phyloP scores from a whole-genome alignment of 1,140 invertebrate genomes.

The Drosophila aff. region DNA sequence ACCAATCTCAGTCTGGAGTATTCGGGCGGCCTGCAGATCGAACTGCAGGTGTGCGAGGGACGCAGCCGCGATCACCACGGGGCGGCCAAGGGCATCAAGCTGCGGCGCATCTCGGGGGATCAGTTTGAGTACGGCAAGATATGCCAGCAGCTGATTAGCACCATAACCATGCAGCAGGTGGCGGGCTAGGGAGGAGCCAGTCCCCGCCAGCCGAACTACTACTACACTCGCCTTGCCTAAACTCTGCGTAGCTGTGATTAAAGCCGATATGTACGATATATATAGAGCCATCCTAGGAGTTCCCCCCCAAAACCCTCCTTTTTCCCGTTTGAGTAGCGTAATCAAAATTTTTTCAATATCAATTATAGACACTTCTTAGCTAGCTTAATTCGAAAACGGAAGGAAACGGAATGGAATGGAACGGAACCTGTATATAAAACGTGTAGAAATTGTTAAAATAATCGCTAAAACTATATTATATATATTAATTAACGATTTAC shows the following conservation, averaged over 20 bases:
- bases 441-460: constrained; percentile 28
- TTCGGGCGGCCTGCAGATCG: constrained; percentile 94
- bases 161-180: constrained; percentile 90
- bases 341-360: constrained; percentile 62
- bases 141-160: constrained; percentile 95
- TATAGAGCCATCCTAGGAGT: constrained; percentile 31
- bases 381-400: constrained; percentile 33
- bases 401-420: not conserved
- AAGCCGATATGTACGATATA: constrained; percentile 65
- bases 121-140: constrained; percentile 95
- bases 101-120: constrained; percentile 96
- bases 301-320: not conserved
- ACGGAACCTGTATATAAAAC: constrained; percentile 28
- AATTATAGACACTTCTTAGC: constrained; percentile 40
- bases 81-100: constrained; percentile 91
- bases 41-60: constrained; percentile 92
- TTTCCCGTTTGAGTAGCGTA: constrained; percentile 44
- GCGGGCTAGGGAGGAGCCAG: constrained; percentile 51
- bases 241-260: constrained; percentile 79
- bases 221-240: constrained; percentile 73
- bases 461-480: constrained; percentile 23
- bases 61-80: constrained; percentile 88
- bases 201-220: constrained; percentile 3
- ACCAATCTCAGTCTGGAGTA: constrained; percentile 90
- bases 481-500: constrained; percentile 33